Base-by-base conservation (phyloP, 2,113 vertebrate species). In the Lutjanus erythropterus region DNA sequence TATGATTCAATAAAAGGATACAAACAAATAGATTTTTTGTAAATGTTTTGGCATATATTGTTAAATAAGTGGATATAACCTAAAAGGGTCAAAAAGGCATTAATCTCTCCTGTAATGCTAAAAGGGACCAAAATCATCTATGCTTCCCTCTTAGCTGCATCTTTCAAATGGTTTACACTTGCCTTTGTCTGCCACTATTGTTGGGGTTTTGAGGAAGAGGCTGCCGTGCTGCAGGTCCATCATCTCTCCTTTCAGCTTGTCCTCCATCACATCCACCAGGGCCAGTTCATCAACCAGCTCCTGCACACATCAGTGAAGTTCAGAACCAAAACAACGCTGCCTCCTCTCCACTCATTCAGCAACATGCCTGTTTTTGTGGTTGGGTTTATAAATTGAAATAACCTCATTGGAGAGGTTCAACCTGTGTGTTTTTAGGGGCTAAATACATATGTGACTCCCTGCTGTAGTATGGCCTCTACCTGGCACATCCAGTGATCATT, bases 161-260 rank as follows among this genome's bases (percentile, higher is more conserved):
- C 23, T 7, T 59, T n/a, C 23, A 70, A 53, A 65, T 21, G 23
- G 62, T 39, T 25, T 23, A 1, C 68, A 73, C 89, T 78, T 87
- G 96, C 97, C 97, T 96, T 98, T 98, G 90, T 96, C 95, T 49
- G 97, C 98, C 9, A 97, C 92, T 19, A 99, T 99, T 90, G 96
- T 99, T 18, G 96, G 93, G 0, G 97, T 98, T 75, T 95, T 97
- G 68, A 99, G 97, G 92, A 99, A 99, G 70, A 99, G 89, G 62
- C 97, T 98, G 49, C 97, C 98, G 0, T 99, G 98, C 81, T 97
- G 97, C 41, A 99, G 94, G 80, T 99, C 98, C 97, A 99, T 96
- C 97, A 98, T 97, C 89, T 99, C 98, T 73, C 98, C 98, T 89
- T 96, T 98, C 35, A 99, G 95, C 86, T 96, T 98, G 89, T 99